Evolutionary conservation across 1,140 invertebrate genomes (phyloP), one percentile per base, ranked within the genome.

Genomic region (Diprion similis): DNA sequence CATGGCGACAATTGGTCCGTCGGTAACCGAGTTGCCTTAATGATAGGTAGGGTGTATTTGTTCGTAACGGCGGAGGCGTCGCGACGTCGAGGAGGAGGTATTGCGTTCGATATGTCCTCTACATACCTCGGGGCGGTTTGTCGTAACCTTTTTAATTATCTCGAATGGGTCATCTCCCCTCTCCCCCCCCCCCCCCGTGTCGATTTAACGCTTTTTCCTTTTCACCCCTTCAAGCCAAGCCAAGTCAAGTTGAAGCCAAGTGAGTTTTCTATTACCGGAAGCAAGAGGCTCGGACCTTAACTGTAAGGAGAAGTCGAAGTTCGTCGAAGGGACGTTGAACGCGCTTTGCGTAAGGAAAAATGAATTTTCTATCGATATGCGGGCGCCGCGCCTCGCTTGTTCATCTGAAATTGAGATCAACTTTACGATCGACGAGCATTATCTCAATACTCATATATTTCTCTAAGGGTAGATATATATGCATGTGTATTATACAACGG

Each of bases 71-170:
- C 51, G 51, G 11, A 17, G 51, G 51, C 51, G 51, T 59, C 51
- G 51, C 51, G 51, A 59, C 51, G 51, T 17, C 51, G 51, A 15
- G 51, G 11, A 37, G 2, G 24, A 37, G 24, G 24, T 59, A 59
- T 59, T 59, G 11, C 51, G 11, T 59, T 59, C 51, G 51, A 59
- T 59, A 59, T 59, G n/a, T 59, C 9, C 51, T 17, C 6, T 17
- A 59, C 6, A 15, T 13, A 13, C 24, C 24, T 6, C n/a, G 51
- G 11, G 51, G 51, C 6, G 11, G 51, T 59, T 59, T 59, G 51
- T 59, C 51, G 51, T n/a, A 59, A 59, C 51, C n/a, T 59, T n/a
- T n/a, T n/a, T 59, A 59, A 59, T 59, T 59, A 59, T 59, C 51
- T 59, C 51, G 51, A 59, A 9, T 8, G 51, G 51, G 51, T 59